Evolutionary conservation across 1,140 invertebrate genomes (phyloP).

Genomic region (Lepidurus arcticus): DNA sequence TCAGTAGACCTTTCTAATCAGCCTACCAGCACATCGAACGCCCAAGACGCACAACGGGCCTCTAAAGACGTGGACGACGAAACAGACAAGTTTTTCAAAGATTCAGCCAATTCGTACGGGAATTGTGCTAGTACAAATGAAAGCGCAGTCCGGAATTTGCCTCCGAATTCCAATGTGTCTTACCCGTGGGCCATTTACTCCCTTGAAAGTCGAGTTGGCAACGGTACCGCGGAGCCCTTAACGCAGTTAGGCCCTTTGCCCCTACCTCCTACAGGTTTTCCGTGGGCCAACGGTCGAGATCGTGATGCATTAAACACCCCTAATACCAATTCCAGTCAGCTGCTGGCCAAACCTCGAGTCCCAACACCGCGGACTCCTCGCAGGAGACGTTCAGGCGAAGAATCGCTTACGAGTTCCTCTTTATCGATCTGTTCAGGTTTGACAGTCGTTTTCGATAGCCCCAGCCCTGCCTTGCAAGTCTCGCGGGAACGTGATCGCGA

Average conservation of each 20-base stretch:
- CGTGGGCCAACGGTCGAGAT: slow-evolving; percentile 3
- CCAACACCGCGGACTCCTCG: slow-evolving; percentile 20
- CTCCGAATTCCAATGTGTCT: neutral
- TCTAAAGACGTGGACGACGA: neutral
- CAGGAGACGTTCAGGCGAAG: slow-evolving; percentile 37
- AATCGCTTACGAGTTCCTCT: slow-evolving; percentile 51
- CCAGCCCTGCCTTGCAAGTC: slow-evolving; percentile 43
- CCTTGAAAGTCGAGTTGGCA: slow-evolving; percentile 14
- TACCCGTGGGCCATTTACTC: slow-evolving; percentile 24
- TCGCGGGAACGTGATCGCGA: slow-evolving; percentile 38
- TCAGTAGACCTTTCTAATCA: neutral
- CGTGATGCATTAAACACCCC: neutral
- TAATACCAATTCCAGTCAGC: slow-evolving; percentile 11
- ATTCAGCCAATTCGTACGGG: neutral
- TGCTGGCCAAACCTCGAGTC: slow-evolving; percentile 18
- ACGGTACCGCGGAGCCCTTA: slow-evolving; percentile 8
- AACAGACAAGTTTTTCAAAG: neutral
- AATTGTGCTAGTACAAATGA: neutral
- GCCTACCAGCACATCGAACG: neutral
- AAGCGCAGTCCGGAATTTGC: neutral
- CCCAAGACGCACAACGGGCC: neutral
- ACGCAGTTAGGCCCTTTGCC: slow-evolving; percentile 26
- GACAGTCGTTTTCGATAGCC: slow-evolving; percentile 56
- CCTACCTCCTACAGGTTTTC: slow-evolving; percentile 26
- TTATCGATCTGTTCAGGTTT: slow-evolving; percentile 56